Conservation (phyloP, 2,797 vertebrate genomes). For the Lithobates sylvaticus region DNA sequence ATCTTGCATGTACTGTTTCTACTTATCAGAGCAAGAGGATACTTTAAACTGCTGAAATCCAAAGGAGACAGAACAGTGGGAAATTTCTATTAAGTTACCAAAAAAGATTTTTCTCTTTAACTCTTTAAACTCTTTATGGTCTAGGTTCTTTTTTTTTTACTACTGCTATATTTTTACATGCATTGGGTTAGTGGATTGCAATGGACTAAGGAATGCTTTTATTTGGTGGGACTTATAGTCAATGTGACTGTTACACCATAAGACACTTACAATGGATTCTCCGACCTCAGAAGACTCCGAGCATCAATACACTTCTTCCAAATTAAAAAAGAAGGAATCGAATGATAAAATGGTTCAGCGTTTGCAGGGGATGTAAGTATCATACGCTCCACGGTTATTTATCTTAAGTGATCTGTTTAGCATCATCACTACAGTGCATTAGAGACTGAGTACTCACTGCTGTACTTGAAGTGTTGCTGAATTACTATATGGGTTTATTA, state of each 20-base stretch:
- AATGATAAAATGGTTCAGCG: constrained; percentile 89
- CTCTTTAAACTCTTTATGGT: constrained; percentile 70
- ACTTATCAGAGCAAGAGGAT: constrained; percentile 76
- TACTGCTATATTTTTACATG: constrained; percentile 65
- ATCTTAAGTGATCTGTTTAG: constrained; percentile 54
- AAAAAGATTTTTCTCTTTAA: constrained; percentile 68
- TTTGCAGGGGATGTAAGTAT: constrained; percentile 89
- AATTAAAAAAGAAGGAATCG: constrained; percentile 83
- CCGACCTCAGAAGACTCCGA: constrained; percentile 77
- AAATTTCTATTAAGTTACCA: constrained; percentile 70
- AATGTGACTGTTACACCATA: constrained; percentile 73
- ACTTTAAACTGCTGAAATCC: constrained; percentile 69
- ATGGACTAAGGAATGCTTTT: constrained; percentile 76
- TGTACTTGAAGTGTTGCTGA: not conserved
- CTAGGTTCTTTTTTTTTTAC: constrained; percentile 67
- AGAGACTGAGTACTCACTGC: constrained; percentile 1
- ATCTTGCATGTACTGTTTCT: constrained; percentile 70
- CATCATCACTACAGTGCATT: constrained; percentile 4
- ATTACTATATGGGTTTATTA: not conserved
- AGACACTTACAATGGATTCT: constrained; percentile 81
- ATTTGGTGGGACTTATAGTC: constrained; percentile 71
- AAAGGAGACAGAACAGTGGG: constrained; percentile 58
- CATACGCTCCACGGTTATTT: constrained; percentile 62
- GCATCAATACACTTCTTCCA: constrained; percentile 79
- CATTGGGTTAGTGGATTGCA: constrained; percentile 67